Conservation (phyloP, 2,797 vertebrate species). For the Spinus pinus region DNA sequence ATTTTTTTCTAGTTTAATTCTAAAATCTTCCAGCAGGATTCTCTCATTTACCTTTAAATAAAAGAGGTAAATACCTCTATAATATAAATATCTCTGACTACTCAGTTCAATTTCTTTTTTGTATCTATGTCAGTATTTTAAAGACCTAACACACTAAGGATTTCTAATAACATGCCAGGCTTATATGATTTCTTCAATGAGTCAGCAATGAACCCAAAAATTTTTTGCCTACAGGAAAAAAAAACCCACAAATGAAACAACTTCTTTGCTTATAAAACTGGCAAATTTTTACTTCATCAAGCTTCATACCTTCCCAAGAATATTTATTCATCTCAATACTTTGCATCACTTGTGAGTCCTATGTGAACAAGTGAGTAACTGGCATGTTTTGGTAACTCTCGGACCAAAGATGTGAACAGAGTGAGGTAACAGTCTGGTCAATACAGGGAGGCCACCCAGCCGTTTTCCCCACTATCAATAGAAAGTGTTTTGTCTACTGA, state of each 20-base stretch:
- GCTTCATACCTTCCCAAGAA: neutral
- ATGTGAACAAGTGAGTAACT: neutral
- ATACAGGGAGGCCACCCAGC: neutral
- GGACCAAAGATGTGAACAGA: neutral
- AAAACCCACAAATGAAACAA: neutral
- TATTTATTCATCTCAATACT: neutral
- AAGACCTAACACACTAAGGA: neutral
- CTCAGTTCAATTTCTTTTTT: neutral
- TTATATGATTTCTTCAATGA: neutral
- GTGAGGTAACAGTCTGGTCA: neutral
- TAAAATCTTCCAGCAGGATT: neutral
- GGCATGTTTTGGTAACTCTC: neutral
- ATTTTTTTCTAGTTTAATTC: neutral
- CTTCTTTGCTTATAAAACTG: neutral
- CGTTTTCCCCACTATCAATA: rapidly evolving
- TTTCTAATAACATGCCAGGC: neutral
- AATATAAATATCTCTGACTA: neutral
- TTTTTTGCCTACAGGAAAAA: neutral
- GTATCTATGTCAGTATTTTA: neutral
- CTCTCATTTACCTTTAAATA: neutral
- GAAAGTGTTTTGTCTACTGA: neutral
- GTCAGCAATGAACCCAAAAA: neutral
- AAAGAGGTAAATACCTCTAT: neutral
- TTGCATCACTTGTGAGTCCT: neutral
- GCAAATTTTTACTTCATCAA: neutral